Percentiles rank a stretch among this genome's conserved stretches.
These are phyloP conservation scores for Thripadectes ignobilis DNA, from an alignment of 2,797 vertebrate genomes.

Conservation along the genomic window DNA sequence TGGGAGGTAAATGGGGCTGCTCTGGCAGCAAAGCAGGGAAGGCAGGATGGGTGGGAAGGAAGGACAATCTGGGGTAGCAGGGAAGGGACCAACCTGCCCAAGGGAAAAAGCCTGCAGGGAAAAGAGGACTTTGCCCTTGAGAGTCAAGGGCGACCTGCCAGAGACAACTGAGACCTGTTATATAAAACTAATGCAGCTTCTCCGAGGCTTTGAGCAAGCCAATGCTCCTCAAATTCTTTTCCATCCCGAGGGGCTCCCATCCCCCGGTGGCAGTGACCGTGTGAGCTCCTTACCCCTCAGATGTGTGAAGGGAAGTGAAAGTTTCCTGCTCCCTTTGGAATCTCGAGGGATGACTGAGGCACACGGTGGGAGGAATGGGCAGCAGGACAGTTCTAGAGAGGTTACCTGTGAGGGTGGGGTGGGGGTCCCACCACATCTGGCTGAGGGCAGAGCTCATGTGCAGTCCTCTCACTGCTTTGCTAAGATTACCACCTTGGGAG, in stretches of 20 bases:
- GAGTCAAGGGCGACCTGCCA: background rate
- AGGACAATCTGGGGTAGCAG: background rate
- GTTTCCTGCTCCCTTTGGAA: background rate
- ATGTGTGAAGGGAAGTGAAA: accelerated
- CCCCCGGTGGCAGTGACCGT: background rate
- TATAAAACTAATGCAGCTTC: background rate
- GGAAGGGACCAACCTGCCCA: background rate
- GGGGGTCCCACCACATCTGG: background rate
- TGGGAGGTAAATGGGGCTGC: accelerated
- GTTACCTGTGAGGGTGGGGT: background rate
- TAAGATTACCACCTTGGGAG: background rate
- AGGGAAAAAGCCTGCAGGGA: background rate
- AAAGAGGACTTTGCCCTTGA: background rate
- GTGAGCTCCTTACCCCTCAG: background rate
- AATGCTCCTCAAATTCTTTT: background rate
- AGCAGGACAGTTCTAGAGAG: background rate
- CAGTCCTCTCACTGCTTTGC: background rate
- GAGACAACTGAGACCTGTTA: background rate
- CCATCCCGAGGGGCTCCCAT: background rate
- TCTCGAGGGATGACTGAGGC: background rate
- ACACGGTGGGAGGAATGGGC: background rate
- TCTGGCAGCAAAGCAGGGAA: background rate
- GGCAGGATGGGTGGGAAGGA: background rate
- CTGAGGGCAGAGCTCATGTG: background rate
- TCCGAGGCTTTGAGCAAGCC: background rate